These are phyloP conservation scores for Caenorhabditis sp. DNA, from an alignment of 2,888 invertebrate genomes.

Conservation along the genomic window DNA sequence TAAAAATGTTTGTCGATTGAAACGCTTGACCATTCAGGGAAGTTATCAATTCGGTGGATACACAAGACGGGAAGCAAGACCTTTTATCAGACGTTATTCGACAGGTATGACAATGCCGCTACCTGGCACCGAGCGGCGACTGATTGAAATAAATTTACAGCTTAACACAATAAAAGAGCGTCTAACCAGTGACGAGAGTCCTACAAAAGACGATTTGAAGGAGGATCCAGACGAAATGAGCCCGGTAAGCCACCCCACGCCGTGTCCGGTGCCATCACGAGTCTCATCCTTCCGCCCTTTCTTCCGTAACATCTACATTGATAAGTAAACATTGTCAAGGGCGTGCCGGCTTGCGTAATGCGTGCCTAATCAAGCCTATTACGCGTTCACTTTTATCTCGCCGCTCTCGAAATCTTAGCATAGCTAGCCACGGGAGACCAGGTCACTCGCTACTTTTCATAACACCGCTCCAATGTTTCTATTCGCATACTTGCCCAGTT, in stretches of 20 bases:
- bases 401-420: constrained; percentile 1
- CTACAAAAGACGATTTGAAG: constrained; percentile 64
- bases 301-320: constrained; percentile 12
- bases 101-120: constrained; percentile 58
- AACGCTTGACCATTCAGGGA: constrained; percentile 55
- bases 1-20: not conserved
- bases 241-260: constrained; percentile 41
- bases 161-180: constrained; percentile 71
- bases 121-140: constrained; percentile 16
- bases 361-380: constrained; percentile 12
- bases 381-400: constrained; percentile 26
- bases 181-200: constrained; percentile 56
- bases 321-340: constrained; percentile 48
- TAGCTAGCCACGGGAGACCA: too few species aligned
- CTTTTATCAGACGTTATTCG: constrained; percentile 71
- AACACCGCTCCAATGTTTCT: too few species aligned
- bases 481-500: too few species aligned
- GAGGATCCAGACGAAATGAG: constrained; percentile 60
- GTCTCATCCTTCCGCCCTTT: constrained; percentile 6
- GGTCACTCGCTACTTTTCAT: too few species aligned
- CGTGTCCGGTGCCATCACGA: constrained; percentile 1
- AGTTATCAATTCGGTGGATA: constrained; percentile 67
- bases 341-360: constrained; percentile 39
- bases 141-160: constrained; percentile 53
- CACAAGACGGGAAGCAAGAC: constrained; percentile 68